These are phyloP conservation scores for Lutjanus argentimaculatus DNA, from an alignment of 2,797 vertebrate genomes.

Conservation along the genomic window DNA sequence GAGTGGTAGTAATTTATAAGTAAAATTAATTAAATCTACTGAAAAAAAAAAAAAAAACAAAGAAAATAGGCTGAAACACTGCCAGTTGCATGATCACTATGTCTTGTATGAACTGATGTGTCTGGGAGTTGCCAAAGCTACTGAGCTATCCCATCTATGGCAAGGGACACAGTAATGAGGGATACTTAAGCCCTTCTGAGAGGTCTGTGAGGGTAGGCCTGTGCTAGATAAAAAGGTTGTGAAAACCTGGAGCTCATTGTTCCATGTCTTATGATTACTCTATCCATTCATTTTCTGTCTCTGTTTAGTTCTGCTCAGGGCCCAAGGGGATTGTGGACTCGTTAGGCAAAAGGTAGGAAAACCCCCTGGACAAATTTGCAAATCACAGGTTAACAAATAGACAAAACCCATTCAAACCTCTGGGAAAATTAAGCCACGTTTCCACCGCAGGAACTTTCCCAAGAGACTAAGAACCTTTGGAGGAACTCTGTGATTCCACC, in stretches of 20 bases:
- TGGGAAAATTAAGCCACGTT: not conserved
- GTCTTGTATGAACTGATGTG: not conserved
- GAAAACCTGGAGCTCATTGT: not conserved
- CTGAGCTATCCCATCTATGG: not conserved
- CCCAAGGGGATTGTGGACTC: slow-evolving; percentile 3
- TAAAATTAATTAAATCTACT: not conserved
- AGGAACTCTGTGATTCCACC: no score
- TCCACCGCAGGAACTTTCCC: no score
- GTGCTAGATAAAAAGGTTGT: not conserved
- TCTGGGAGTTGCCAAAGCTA: not conserved
- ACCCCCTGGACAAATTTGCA: not conserved
- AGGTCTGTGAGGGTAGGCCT: not conserved
- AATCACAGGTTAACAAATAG: not conserved
- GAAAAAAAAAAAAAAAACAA: not conserved
- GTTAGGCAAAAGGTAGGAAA: not conserved
- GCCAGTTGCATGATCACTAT: not conserved
- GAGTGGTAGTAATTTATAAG: not conserved
- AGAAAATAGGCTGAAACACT: not conserved
- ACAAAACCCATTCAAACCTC: not conserved
- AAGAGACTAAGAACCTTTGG: no score
- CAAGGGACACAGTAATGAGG: not conserved
- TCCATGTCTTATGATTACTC: not conserved
- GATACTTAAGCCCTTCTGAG: not conserved
- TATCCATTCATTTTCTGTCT: not conserved
- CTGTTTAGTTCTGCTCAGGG: not conserved